phyloP scores from a whole-genome alignment of 1,140 invertebrate species.

The Drosophila pseudoananassae region DNA sequence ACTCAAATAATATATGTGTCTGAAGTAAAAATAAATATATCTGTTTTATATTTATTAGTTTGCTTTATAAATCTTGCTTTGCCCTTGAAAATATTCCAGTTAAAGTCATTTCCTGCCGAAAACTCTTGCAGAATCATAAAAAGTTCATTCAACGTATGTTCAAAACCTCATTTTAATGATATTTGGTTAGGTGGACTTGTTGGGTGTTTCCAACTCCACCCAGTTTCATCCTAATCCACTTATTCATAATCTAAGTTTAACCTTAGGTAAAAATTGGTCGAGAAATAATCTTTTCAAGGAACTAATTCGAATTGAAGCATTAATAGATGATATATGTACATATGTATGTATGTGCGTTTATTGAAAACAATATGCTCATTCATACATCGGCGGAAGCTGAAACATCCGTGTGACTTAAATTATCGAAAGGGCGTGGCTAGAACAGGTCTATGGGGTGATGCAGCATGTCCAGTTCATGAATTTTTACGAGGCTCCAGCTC shows the following conservation, averaged over 20 bases:
- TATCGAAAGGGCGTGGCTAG: slow-evolving; percentile 38
- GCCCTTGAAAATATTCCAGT: slow-evolving; percentile 25
- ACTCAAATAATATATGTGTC: not conserved
- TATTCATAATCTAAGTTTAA: slow-evolving; percentile 9
- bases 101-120: slow-evolving; percentile 22
- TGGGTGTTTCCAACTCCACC: slow-evolving; percentile 14
- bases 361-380: slow-evolving; percentile 16
- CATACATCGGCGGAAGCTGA: slow-evolving; percentile 24
- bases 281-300: slow-evolving; percentile 14
- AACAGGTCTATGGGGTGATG: slow-evolving; percentile 48
- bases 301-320: not conserved
- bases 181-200: slow-evolving; percentile 7
- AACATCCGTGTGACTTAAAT: slow-evolving; percentile 34
- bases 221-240: not conserved
- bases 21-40: not conserved
- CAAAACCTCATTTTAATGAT: not conserved
- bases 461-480: slow-evolving; percentile 61
- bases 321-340: not conserved
- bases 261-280: slow-evolving; percentile 7
- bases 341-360: not conserved
- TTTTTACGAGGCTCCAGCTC: slow-evolving; percentile 29
- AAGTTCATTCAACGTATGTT: slow-evolving; percentile 6
- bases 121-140: slow-evolving; percentile 9
- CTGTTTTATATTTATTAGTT: not conserved
- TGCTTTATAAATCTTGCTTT: not conserved